Percentiles rank a stretch among this genome's conserved stretches.
phyloP scores from a whole-genome alignment of 2,113 vertebrate genomes.

The Actenoides lindsayi region DNA sequence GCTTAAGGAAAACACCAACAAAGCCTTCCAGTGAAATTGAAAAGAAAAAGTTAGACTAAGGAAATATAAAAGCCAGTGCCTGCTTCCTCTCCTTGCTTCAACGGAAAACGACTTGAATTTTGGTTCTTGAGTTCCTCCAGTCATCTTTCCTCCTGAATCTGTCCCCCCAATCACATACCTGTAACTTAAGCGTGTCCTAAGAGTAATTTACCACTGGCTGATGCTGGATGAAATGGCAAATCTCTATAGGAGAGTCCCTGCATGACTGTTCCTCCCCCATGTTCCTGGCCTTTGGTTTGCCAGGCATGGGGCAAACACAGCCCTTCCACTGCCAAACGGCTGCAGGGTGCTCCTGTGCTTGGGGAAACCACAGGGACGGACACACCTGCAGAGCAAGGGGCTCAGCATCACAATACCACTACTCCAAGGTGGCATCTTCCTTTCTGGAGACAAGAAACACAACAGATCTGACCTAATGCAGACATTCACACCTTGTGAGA shows the following conservation, averaged over 20 bases:
- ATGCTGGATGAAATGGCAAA: not conserved
- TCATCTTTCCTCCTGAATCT: not conserved
- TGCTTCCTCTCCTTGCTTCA: not conserved
- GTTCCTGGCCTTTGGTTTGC: not conserved
- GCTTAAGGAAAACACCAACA: not conserved
- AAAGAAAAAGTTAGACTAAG: not conserved
- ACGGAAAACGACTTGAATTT: not conserved
- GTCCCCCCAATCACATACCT: not conserved
- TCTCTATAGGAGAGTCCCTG: not conserved
- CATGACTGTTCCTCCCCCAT: fast-evolving
- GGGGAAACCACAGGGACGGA: not conserved
- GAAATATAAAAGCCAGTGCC: fast-evolving
- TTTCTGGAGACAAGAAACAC: not conserved
- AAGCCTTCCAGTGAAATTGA: not conserved
- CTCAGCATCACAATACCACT: not conserved
- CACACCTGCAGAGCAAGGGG: not conserved
- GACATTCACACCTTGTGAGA: not conserved
- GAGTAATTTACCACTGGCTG: not conserved
- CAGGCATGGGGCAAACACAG: not conserved
- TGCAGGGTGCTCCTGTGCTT: not conserved
- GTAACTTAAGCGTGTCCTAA: not conserved
- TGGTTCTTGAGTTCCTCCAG: not conserved
- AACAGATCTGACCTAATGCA: not conserved
- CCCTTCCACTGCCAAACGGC: not conserved
- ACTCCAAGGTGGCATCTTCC: not conserved